Conservation (phyloP, 2,113 vertebrate genomes). For the Aldabrachelys gigantea region DNA sequence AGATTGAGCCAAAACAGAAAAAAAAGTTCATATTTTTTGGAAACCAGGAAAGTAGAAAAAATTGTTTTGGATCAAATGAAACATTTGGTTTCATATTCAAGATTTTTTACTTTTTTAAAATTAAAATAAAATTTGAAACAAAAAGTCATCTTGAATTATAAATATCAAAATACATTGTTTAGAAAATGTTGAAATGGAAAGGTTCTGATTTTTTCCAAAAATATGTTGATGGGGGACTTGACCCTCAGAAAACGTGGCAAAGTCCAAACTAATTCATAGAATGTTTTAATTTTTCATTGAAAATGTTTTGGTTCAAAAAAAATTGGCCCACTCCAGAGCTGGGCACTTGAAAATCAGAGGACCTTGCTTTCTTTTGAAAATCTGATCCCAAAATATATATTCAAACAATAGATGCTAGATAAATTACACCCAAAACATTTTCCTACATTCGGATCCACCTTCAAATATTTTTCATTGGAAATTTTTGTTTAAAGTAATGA, state of each 20-base stretch:
- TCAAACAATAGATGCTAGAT: background rate
- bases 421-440: background rate
- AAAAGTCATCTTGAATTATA: background rate
- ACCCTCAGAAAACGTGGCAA: background rate
- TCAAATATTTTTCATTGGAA: background rate
- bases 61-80: background rate
- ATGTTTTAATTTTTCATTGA: background rate
- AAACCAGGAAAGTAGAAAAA: background rate
- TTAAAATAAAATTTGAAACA: background rate
- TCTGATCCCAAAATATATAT: background rate
- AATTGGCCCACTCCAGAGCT: background rate
- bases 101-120: background rate
- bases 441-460: conserved; percentile 18
- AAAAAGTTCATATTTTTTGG: background rate
- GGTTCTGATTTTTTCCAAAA: background rate
- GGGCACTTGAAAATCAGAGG: background rate
- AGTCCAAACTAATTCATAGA: background rate
- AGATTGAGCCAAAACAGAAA: background rate
- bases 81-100: background rate
- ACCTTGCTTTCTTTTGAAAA: background rate
- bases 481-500: background rate
- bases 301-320: background rate
- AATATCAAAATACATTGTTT: background rate
- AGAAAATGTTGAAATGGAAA: background rate
- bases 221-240: background rate